phyloP scores from a whole-genome alignment of 2,113 vertebrate species.

The Melierax canorus region DNA sequence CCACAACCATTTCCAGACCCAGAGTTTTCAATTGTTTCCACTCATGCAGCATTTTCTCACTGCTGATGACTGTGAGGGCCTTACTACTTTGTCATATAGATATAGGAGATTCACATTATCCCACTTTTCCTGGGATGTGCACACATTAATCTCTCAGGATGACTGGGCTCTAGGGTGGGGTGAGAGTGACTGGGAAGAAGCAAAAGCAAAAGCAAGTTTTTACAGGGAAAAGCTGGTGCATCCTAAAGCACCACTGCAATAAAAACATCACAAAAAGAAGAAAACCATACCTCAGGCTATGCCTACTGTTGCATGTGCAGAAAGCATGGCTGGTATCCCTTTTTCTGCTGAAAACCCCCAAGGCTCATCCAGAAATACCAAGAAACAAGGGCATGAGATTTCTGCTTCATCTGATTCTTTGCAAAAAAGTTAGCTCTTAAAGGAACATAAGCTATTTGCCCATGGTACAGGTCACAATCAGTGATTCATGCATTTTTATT shows the following conservation, averaged over 20 bases:
- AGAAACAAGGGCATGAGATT: not conserved
- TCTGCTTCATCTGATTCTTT: not conserved
- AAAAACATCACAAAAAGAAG: not conserved
- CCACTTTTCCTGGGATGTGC: not conserved
- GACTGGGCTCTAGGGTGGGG: not conserved
- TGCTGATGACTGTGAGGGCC: not conserved
- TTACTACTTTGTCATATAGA: not conserved
- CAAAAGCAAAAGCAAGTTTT: not conserved
- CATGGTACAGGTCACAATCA: not conserved
- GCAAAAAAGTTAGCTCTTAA: not conserved
- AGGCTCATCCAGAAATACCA: not conserved
- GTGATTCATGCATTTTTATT: not conserved
- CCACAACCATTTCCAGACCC: not conserved
- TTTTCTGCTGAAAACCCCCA: not conserved
- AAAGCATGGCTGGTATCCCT: not conserved
- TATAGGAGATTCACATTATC: not conserved
- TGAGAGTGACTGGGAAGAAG: not conserved
- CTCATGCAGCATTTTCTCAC: not conserved
- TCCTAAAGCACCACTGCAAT: not conserved
- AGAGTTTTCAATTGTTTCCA: not conserved
- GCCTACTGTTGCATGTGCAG: not conserved
- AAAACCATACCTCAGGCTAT: not conserved
- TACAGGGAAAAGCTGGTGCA: not conserved
- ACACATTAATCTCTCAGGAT: not conserved
- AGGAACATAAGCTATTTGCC: not conserved